Base-by-base conservation (phyloP, 2,113 vertebrate species). In the Gobiocypris rarus region DNA sequence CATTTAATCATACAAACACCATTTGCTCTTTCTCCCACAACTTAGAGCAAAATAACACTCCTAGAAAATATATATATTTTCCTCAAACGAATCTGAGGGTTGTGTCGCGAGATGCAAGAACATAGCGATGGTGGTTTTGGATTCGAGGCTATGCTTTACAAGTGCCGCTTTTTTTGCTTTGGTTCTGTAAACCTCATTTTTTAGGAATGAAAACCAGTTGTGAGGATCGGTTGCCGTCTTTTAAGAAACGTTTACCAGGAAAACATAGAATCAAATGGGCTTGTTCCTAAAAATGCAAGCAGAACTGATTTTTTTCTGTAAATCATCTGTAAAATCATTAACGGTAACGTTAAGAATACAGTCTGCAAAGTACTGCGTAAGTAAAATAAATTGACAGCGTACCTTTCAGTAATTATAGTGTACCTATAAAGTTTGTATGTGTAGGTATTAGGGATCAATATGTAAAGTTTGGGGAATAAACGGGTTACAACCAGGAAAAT, bases 121-220 rank as follows among this genome's bases (percentile, higher is more conserved):
- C 74, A 69, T 85, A 83, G 86, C 50, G 82, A 85, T 86, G 83
- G 65, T 86, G 86, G 86, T 85, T 38, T 87, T 90, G 85, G 87
- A 86, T 77, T 84, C 86, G 82, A 88, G 80, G 77, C 65, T 88
- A 77, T 86, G 83, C 84, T 86, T 88, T 89, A 85, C 54, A 88
- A 83, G 85, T 90, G 88, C 89, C 89, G 89, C 88, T 88, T 90
- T 85, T 69, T 73, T 84, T 83, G 75, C 83, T 87, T 87, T 86
- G 84, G 84, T 82, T 87, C 54, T 83, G 58, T 82, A 84, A 85
- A 74, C 77, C 83, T 84, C 83, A 63, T 73, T 81, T 85, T 81
- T 28, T 84, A 56, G 28, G 54, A 84, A 61, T 83, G 65, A 75
- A 86, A 83, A 70, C 10, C 56, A 31, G 45, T 79, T 82, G 43